Percentiles rank a stretch among this genome's conserved stretches.
Evolutionary conservation across 2,888 invertebrate species (phyloP).

Genomic region (Bruchidius siliquastri): DNA sequence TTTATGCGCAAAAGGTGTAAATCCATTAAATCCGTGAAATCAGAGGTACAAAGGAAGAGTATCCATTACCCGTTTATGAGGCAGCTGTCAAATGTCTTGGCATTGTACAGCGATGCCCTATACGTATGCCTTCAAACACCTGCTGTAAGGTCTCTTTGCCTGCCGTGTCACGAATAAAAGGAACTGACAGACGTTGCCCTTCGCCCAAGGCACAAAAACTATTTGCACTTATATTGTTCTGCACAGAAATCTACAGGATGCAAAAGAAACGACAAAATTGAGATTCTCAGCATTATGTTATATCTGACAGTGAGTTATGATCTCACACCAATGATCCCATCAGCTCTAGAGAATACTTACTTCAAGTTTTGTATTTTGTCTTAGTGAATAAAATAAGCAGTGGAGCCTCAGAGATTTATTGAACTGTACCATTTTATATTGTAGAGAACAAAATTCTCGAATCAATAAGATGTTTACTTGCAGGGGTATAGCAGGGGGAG

Average conservation of each 20-base stretch:
- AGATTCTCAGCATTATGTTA: neutral
- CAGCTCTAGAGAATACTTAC: too few relatives aligned
- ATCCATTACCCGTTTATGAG: neutral
- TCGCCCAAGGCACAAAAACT: neutral
- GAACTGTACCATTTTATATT: too few relatives aligned
- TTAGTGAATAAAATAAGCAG: too few relatives aligned
- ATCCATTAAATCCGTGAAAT: neutral
- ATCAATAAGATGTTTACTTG: too few relatives aligned
- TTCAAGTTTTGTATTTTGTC: too few relatives aligned
- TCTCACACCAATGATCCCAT: neutral
- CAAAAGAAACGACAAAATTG: neutral
- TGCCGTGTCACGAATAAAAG: neutral
- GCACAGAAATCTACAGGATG: neutral
- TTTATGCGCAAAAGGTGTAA: neutral
- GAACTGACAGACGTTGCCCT: neutral
- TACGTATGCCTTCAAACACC: neutral
- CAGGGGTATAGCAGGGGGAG: too few relatives aligned
- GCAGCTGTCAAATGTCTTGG: neutral
- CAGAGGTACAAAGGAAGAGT: neutral
- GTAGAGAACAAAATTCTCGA: too few relatives aligned
- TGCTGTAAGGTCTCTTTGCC: neutral
- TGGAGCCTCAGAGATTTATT: too few relatives aligned
- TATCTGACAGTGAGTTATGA: neutral
- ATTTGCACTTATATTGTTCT: neutral
- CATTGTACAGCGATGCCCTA: neutral